These are phyloP conservation scores for human DNA, from an alignment of 2,113 vertebrate species.

Conservation along the genomic window GRCh38 chr11:133491501-133492000, in stretches of 20 bases:
- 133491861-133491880: background rate
- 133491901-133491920: background rate
- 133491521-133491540: background rate
- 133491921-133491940: background rate
- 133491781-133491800: background rate
- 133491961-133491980: background rate
- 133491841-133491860: background rate
- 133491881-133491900: background rate
- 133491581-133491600: background rate
- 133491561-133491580: background rate
- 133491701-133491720: background rate
- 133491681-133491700: background rate
- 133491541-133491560: background rate
- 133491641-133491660: accelerated
- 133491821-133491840: background rate
- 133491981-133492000: background rate
- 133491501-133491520: background rate
- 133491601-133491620: no score
- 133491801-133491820: background rate
- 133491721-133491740: background rate
- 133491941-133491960: background rate
- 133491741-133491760: background rate
- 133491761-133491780: background rate
- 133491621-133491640: background rate
- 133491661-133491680: accelerated